Base-by-base conservation (phyloP, 2,888 invertebrate species). In the Acanthacorydalis orientalis region DNA sequence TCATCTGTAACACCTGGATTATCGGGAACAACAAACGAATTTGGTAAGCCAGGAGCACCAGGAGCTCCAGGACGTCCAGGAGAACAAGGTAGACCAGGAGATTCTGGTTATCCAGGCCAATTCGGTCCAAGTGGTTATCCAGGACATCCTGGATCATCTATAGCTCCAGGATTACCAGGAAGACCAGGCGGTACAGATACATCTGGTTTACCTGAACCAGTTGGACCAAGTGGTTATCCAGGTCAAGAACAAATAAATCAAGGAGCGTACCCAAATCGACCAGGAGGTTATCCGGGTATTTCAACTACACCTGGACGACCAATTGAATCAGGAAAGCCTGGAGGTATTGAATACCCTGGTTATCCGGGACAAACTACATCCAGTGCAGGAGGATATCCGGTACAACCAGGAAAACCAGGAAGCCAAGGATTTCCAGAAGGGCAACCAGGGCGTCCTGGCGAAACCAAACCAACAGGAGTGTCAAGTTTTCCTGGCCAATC, bases 1-100 rank as follows among this genome's bases (percentile, higher is more conserved):
- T 33, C 53, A 2, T 57, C 58, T 12, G 57, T 59, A 53, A 53
- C 4, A 57, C 59, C 33, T 59, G n/a, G n/a, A n/a, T n/a, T n/a
- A n/a, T n/a, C n/a, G n/a, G n/a, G 60, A 6, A 46, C 53, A 23
- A 61, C 65, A 9, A 59, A 58, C 32, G 56, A 51, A 42, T 56
- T 62, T 32, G 60, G 59, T 2, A 41, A 49, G 9, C 57, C 57
- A 23, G 57, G 57, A 23, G 23, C 23, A 23, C 23, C 23, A 23
- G 23, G 23, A 23, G 23, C 23, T 4, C 23, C 23, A 23, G 23
- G 23, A 23, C 2, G 23, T 4, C 23, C 23, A 23, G 23, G 23
- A 4, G 23, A 23, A 23, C 3, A 23, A 4, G 23, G 23, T 4
- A 23, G 6, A 23, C 23, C 53, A 0, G 37, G 37, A 8, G 4